Percentiles rank a stretch among this genome's conserved stretches.
Evolutionary conservation across 2,113 vertebrate species (phyloP).

Genomic region (Acanthochromis polyacanthus): DNA sequence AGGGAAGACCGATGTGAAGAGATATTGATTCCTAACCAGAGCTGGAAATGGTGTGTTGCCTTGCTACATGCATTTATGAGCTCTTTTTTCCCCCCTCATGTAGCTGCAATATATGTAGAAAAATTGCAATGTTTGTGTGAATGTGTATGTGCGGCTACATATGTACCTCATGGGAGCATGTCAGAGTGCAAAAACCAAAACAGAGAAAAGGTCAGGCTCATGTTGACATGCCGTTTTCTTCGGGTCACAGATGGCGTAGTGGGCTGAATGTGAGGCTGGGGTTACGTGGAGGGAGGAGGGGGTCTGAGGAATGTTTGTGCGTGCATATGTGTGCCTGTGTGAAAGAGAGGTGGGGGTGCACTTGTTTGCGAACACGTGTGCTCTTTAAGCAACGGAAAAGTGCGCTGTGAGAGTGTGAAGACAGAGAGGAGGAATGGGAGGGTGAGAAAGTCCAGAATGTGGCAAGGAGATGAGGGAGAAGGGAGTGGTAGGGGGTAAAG

Average conservation of each 20-base stretch:
- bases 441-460: slow-evolving; percentile 14
- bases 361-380: slow-evolving; percentile 53
- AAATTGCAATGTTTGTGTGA: slow-evolving; percentile 11
- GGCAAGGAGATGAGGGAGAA: slow-evolving; percentile 5
- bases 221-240: slow-evolving; percentile 67
- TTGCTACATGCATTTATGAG: slow-evolving; percentile 19
- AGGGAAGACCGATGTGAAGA: slow-evolving; percentile 42
- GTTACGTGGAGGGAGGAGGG: slow-evolving; percentile 53
- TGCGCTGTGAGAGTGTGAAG: slow-evolving; percentile 37
- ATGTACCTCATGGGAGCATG: slow-evolving; percentile 37
- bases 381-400: slow-evolving; percentile 37
- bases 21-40: slow-evolving; percentile 56
- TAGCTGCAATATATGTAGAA: background rate
- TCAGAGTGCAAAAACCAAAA: slow-evolving; percentile 65
- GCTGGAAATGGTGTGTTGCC: slow-evolving; percentile 29
- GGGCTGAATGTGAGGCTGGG: slow-evolving; percentile 64
- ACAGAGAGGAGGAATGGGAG: slow-evolving; percentile 13
- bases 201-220: slow-evolving; percentile 73
- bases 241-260: slow-evolving; percentile 78
- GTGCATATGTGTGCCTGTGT: slow-evolving; percentile 23
- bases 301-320: slow-evolving; percentile 69
- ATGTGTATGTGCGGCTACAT: background rate
- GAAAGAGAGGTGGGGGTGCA: slow-evolving; percentile 26
- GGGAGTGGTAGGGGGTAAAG: slow-evolving; percentile 32
- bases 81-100: background rate